A percentile compares a stretch with the other conserved stretches of the same genome.
Conservation (phyloP, 2,888 invertebrate genomes). For the Agrochola lychnidis region DNA sequence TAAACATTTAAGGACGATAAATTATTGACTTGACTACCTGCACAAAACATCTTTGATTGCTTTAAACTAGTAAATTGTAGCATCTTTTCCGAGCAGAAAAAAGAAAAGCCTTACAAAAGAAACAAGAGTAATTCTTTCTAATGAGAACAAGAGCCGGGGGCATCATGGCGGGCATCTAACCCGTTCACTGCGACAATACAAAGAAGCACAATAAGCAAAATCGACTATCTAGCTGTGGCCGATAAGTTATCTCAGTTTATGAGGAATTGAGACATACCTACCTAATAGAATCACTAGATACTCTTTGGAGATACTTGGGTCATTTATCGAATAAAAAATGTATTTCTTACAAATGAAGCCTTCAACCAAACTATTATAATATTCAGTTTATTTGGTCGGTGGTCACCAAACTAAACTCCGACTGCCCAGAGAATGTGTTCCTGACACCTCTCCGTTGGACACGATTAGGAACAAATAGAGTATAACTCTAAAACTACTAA, state of each 20-base stretch:
- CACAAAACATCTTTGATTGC: not conserved
- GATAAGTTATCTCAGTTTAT: not conserved
- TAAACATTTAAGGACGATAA: not conserved
- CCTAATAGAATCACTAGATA: no score
- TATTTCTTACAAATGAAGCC: no score
- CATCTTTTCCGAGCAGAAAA: not conserved
- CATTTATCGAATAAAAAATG: no score
- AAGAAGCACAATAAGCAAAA: conserved; percentile 23
- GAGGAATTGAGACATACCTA: not conserved
- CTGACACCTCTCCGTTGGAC: no score
- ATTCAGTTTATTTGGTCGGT: no score
- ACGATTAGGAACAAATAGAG: no score
- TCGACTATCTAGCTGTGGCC: not conserved
- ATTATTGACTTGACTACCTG: no score
- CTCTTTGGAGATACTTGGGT: no score
- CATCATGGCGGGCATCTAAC: conserved; percentile 14
- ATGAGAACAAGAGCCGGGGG: conserved; percentile 22
- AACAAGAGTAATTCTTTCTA: conserved; percentile 20
- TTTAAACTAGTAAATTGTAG: not conserved
- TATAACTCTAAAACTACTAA: no score
- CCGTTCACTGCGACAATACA: conserved; percentile 21
- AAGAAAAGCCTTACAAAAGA: conserved; percentile 2
- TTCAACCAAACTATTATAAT: no score
- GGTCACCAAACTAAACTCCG: no score
- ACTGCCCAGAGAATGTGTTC: no score